These are phyloP conservation scores for Dynastes tityus DNA, from an alignment of 2,888 invertebrate species.

Conservation along the genomic window DNA sequence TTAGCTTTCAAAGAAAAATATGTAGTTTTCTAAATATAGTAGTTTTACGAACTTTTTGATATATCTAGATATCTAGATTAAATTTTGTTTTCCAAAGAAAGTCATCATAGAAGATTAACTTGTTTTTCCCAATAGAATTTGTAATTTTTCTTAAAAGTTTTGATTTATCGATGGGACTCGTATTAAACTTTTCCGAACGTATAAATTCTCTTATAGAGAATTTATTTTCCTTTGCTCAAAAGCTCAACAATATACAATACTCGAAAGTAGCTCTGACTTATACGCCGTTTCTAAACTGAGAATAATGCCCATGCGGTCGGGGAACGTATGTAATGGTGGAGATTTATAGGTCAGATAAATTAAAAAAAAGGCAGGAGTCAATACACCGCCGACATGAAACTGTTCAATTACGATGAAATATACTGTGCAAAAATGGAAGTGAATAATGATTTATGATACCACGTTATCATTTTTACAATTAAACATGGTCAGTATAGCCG, in stretches of 20 bases:
- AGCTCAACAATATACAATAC: constrained; percentile 4
- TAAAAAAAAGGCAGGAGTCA: constrained; percentile 7
- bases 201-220: background rate
- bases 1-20: no score
- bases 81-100: no score
- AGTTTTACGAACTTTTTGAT: no score
- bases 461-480: no score
- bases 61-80: no score
- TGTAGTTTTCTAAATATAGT: no score
- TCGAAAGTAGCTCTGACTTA: background rate
- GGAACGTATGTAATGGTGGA: constrained; percentile 3
- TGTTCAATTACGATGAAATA: constrained; percentile 26
- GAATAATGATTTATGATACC: constrained; percentile 1
- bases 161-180: background rate
- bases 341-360: constrained; percentile 24
- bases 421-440: constrained; percentile 21
- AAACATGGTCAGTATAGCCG: background rate
- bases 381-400: constrained; percentile 10
- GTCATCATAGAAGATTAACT: no score
- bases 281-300: background rate
- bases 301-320: background rate
- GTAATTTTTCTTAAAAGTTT: constrained; percentile 4
- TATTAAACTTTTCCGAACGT: background rate
- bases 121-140: background rate
- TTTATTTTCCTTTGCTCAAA: background rate